Evolutionary conservation across 2,797 vertebrate species (phyloP), one percentile per base, ranked within the genome.

Genomic region (Xerus rutilus): DNA sequence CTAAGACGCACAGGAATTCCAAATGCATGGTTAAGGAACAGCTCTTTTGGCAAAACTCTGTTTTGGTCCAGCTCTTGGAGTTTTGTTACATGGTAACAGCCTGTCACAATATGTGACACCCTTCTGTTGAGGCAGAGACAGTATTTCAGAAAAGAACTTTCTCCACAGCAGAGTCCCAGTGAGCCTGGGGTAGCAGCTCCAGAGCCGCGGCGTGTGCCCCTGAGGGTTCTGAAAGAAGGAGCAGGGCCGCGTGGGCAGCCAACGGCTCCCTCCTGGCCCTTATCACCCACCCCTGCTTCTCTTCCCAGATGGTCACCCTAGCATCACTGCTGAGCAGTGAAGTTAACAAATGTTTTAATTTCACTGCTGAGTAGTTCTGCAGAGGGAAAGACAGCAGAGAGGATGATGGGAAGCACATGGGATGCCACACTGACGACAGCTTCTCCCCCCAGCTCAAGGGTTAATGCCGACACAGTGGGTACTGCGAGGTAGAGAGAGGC

Each of bases 281-380:
- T 45, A 69, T 91, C 84, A 91, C 92, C 92, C 83, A 73, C 65
- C 74, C 91, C 81, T 67, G 49, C 76, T 87, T 81, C 81, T 95
- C 91, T 96, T 93, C 97, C 97, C 97, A 97, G 97, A 96, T 97
- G 97, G 97, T 93, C 93, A 93, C 89, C 95, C 82, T 89, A 57
- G 96, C 69, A 30, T 93, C 96, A 93, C 97, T 92, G 94, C 96
- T 92, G 94, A 96, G 97, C 97, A 89, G 14, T 47, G 95, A 95
- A 97, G 97, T 97, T 97, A 97, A 97, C 97, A 97, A 96, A 97
- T 97, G 97, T 97, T 97, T 96, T 97, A 96, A 98, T 97, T 98
- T 98, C 97, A 98, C 97, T 54, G 97, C 97, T 96, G 96, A 98
- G 84, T 93, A 96, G 97, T 96, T 97, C 93, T 88, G 91, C 91